Evolutionary conservation across 2,888 invertebrate species (phyloP).

Genomic region (Leptopilina myrica): DNA sequence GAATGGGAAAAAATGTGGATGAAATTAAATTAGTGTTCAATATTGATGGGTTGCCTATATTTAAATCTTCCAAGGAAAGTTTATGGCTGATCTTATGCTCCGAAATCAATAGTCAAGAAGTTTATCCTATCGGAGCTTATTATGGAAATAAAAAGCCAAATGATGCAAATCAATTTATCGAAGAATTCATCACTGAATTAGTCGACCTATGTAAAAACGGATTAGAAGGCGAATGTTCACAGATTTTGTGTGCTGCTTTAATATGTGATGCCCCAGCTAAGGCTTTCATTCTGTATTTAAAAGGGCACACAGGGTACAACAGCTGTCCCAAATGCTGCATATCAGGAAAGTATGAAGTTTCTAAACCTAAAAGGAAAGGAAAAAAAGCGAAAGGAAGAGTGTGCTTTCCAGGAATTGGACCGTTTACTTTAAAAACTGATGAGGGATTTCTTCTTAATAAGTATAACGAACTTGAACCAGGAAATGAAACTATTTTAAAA

Average conservation of each 20-base stretch:
- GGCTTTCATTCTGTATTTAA: conserved; percentile 42
- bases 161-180: not conserved
- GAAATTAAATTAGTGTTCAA: too few species aligned
- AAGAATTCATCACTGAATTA: not conserved
- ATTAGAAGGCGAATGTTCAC: not conserved
- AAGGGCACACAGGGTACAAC: conserved; percentile 43
- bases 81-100: not conserved
- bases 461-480: not conserved
- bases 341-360: conserved; percentile 41
- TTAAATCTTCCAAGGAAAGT: not conserved
- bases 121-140: not conserved
- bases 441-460: not conserved
- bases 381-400: not conserved
- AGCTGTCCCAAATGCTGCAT: conserved; percentile 45
- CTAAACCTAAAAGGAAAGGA: conserved; percentile 7
- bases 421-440: too few species aligned
- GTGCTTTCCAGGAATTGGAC: too few species aligned
- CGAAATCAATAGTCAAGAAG: not conserved
- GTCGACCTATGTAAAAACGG: not conserved
- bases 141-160: not conserved
- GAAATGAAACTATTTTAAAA: not conserved
- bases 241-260: conserved; percentile 38
- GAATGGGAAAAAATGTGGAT: too few species aligned
- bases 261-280: conserved; percentile 48
- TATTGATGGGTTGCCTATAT: not conserved